Evolutionary conservation across 2,888 invertebrate species (phyloP).

Genomic region (Epiblema foenella): DNA sequence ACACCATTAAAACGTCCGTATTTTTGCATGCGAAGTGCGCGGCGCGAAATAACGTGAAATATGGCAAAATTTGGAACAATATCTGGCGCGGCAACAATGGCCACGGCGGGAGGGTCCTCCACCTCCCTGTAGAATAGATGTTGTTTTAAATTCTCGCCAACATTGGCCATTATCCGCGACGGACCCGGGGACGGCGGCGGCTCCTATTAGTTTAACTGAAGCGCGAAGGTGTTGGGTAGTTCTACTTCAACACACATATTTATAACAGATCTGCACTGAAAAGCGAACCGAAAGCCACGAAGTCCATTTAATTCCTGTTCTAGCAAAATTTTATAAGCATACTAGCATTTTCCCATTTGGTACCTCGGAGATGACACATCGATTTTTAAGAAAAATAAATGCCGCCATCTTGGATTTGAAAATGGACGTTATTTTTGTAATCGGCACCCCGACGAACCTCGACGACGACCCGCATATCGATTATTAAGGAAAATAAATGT

Average conservation of each 20-base stretch:
- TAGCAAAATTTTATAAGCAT: too few species aligned
- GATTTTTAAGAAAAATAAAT: too few species aligned
- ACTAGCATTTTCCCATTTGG: too few species aligned
- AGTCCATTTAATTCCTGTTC: too few species aligned
- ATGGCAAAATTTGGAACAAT: constrained; percentile 39
- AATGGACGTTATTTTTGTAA: too few species aligned
- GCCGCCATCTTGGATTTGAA: too few species aligned
- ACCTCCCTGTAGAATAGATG: constrained; percentile 1
- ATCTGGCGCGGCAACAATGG: constrained; percentile 32
- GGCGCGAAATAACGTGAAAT: constrained; percentile 29
- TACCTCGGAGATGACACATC: too few species aligned
- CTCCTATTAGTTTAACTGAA: neutral
- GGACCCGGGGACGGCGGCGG: constrained; percentile 3
- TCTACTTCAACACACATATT: too few species aligned
- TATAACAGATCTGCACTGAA: neutral
- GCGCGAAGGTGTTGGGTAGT: neutral
- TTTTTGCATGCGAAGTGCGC: constrained; percentile 13
- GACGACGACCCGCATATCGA: too few species aligned
- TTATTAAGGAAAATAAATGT: too few species aligned
- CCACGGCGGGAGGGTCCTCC: neutral
- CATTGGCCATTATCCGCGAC: constrained; percentile 19
- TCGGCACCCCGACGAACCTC: too few species aligned
- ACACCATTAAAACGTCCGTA: constrained; percentile 27
- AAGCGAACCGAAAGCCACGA: neutral
- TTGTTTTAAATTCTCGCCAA: constrained; percentile 29